A percentile compares a stretch with the other conserved stretches of the same genome.
Evolutionary conservation across 23 tunicate species (phyloP).

Genomic region (Clavelina lepadiformis): DNA sequence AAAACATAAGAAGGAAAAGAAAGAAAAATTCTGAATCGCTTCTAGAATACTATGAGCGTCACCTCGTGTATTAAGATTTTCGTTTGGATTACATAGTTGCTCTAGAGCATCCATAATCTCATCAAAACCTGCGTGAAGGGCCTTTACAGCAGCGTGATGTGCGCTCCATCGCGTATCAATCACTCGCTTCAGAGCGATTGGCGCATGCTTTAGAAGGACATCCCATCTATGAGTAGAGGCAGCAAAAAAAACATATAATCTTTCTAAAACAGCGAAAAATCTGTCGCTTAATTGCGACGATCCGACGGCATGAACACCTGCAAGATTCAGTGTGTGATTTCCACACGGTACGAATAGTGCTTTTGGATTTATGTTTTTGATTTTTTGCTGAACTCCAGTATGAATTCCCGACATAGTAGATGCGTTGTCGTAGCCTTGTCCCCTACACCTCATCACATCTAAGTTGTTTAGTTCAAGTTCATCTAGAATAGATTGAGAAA

Average conservation of each 20-base stretch:
- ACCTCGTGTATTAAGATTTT: constrained; percentile 49
- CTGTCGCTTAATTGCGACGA: constrained; percentile 53
- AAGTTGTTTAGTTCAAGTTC: constrained; percentile 52
- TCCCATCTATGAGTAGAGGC: constrained; percentile 54
- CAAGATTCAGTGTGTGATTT: constrained; percentile 53
- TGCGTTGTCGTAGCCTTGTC: constrained; percentile 62
- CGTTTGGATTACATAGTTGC: constrained; percentile 45
- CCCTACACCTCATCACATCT: constrained; percentile 50
- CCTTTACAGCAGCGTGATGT: constrained; percentile 52
- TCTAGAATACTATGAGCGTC: constrained; percentile 48
- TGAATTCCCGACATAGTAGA: constrained; percentile 53
- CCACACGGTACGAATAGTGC: constrained; percentile 55
- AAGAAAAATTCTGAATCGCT: constrained; percentile 46
- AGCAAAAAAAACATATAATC: constrained; percentile 40
- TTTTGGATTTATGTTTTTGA: constrained; percentile 56
- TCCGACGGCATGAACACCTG: constrained; percentile 54
- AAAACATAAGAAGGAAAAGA: constrained; percentile 55
- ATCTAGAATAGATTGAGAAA: constrained; percentile 44
- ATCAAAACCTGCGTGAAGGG: constrained; percentile 54
- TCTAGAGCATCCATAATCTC: constrained; percentile 45
- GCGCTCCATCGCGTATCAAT: constrained; percentile 58
- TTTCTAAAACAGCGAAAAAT: constrained; percentile 49
- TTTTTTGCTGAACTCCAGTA: constrained; percentile 44
- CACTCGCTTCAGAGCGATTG: constrained; percentile 54
- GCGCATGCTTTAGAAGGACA: constrained; percentile 61